A percentile compares a stretch with the other conserved stretches of the same genome.
Conservation (phyloP, 1,140 invertebrate genomes). For the Pseudachorutes palmiensis region DNA sequence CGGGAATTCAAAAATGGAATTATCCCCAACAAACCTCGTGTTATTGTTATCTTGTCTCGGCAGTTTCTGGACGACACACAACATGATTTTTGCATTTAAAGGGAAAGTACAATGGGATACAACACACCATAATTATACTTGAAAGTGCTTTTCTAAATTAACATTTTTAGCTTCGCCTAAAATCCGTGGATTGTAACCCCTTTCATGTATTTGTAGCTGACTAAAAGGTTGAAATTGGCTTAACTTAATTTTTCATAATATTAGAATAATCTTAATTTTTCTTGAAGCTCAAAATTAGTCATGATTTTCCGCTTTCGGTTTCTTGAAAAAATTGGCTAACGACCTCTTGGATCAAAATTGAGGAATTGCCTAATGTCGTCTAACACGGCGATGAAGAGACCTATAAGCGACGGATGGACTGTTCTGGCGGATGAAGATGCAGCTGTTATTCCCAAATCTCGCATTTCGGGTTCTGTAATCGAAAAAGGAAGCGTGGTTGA, state of each 20-base stretch:
- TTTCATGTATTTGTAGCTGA: no score
- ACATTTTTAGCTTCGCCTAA: neutral
- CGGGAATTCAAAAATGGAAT: neutral
- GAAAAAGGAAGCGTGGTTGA: no score
- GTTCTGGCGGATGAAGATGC: constrained; percentile 26
- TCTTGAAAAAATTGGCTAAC: constrained; percentile 3
- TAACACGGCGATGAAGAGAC: constrained; percentile 8
- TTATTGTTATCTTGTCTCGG: neutral
- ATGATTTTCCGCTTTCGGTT: neutral
- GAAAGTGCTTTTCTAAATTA: neutral
- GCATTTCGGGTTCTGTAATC: constrained; percentile 32
- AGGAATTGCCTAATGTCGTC: neutral
- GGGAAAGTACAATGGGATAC: no score
- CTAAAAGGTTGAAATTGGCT: no score
- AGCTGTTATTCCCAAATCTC: constrained; percentile 32
- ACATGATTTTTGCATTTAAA: no score
- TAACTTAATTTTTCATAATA: no score
- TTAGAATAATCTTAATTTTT: constrained; percentile 1
- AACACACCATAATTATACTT: no score
- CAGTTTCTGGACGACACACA: neutral
- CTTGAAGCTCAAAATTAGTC: constrained; percentile 13
- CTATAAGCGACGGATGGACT: constrained; percentile 30
- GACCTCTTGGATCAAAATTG: neutral
- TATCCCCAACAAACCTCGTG: neutral
- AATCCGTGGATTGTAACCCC: no score